phyloP scores from a whole-genome alignment of 2,888 invertebrate species.

The Diabrotica balteata region DNA sequence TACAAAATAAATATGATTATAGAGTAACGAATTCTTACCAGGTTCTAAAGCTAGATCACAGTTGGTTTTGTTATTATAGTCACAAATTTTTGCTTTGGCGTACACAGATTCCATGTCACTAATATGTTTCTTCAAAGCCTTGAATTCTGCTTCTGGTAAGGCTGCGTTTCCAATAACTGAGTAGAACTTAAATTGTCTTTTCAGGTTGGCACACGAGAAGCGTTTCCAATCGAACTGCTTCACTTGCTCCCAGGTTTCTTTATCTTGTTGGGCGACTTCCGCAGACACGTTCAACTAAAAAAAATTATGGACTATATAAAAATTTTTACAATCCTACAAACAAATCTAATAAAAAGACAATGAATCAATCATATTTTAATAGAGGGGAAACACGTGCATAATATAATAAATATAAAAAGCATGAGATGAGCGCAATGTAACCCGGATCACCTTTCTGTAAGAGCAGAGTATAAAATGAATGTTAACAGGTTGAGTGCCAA shows the following conservation, averaged over 20 bases:
- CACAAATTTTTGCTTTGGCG: slow-evolving; percentile 79
- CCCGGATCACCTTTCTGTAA: too few species aligned
- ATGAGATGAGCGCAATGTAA: too few species aligned
- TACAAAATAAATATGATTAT: too few species aligned
- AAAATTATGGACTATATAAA: slow-evolving; percentile 27
- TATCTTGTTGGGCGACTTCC: slow-evolving; percentile 64
- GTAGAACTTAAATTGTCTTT: slow-evolving; percentile 78
- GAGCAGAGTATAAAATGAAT: too few species aligned
- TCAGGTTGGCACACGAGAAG: slow-evolving; percentile 72
- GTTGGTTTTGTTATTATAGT: slow-evolving; percentile 67
- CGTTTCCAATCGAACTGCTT: slow-evolving; percentile 68
- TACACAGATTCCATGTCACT: slow-evolving; percentile 80
- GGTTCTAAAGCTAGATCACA: slow-evolving; percentile 79
- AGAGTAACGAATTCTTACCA: slow-evolving; percentile 59
- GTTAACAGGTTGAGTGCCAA: too few species aligned
- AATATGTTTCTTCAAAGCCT: slow-evolving; percentile 67
- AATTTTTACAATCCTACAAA: too few species aligned
- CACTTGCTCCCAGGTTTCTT: slow-evolving; percentile 67
- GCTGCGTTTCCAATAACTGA: slow-evolving; percentile 67
- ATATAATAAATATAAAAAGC: too few species aligned
- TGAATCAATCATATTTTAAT: too few species aligned
- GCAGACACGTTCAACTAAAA: slow-evolving; percentile 57
- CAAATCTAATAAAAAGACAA: too few species aligned
- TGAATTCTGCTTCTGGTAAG: slow-evolving; percentile 72
- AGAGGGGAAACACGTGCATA: neutral